phyloP scores from a whole-genome alignment of 1,140 invertebrate genomes.

The Eubasilissa regina region DNA sequence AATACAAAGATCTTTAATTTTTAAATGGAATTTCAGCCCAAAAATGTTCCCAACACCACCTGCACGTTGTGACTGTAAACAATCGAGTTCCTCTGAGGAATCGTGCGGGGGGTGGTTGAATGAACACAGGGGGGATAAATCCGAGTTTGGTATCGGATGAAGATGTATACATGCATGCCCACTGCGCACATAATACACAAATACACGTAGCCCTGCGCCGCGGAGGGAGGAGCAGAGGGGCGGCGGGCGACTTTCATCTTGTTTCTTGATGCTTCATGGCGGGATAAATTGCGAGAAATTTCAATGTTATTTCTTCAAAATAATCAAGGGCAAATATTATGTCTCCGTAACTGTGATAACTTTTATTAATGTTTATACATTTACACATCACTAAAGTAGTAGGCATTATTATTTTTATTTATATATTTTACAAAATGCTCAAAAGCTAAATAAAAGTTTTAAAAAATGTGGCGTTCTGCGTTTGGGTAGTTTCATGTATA shows the following conservation, averaged over 20 bases:
- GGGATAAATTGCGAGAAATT: conserved; percentile 16
- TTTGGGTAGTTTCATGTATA: too few relatives aligned
- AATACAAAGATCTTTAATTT: too few relatives aligned
- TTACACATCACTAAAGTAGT: too few relatives aligned
- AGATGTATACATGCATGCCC: conserved; percentile 9
- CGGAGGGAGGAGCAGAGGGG: neutral
- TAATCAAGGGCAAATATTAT: neutral
- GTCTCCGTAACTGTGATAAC: too few relatives aligned
- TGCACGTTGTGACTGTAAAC: conserved; percentile 17
- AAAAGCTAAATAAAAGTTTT: too few relatives aligned
- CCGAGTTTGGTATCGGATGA: neutral
- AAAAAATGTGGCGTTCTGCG: too few relatives aligned
- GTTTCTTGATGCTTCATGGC: neutral
- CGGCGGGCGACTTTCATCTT: conserved; percentile 30
- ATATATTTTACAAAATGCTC: too few relatives aligned
- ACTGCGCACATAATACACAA: neutral
- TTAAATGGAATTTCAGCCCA: neutral
- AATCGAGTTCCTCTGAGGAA: neutral
- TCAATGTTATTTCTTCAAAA: conserved; percentile 9
- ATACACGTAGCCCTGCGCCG: neutral
- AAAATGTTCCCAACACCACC: conserved; percentile 7
- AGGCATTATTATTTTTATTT: too few relatives aligned
- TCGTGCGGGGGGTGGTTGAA: conserved; percentile 18
- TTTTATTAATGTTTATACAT: too few relatives aligned
- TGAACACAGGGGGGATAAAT: conserved; percentile 30